phyloP scores from a whole-genome alignment of 1,140 invertebrate species.

The Glossosoma conforme region DNA sequence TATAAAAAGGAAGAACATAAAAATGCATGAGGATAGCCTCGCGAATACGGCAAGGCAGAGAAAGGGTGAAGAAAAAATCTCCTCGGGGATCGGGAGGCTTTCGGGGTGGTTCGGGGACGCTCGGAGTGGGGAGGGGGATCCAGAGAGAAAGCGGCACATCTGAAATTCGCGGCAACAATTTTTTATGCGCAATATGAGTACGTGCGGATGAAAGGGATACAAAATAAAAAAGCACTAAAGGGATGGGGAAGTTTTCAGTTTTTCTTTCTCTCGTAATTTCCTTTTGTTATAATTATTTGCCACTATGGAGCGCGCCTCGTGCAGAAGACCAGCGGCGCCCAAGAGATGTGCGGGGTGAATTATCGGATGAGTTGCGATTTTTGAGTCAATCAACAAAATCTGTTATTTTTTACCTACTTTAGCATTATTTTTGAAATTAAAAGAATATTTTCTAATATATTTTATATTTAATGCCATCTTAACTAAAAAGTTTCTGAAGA shows the following conservation, averaged over 20 bases:
- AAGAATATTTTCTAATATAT: no score
- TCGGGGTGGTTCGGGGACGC: no score
- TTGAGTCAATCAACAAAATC: no score
- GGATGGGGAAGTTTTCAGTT: slow-evolving; percentile 7
- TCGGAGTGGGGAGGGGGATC: slow-evolving; percentile 16
- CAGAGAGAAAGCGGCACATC: slow-evolving; percentile 24
- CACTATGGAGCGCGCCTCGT: slow-evolving; percentile 4
- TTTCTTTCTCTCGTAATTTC: slow-evolving; percentile 23
- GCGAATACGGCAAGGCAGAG: slow-evolving; percentile 39
- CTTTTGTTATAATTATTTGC: slow-evolving; percentile 26
- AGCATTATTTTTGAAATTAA: no score
- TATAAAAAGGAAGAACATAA: slow-evolving; percentile 55
- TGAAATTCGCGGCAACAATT: slow-evolving; percentile 31
- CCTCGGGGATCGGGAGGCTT: slow-evolving; percentile 16
- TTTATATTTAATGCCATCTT: no score
- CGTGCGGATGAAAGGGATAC: slow-evolving; percentile 26
- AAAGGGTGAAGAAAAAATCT: slow-evolving; percentile 44
- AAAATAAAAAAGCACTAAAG: slow-evolving; percentile 16
- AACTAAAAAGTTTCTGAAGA: no score
- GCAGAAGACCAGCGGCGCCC: slow-evolving; percentile 2
- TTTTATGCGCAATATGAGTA: slow-evolving; percentile 30
- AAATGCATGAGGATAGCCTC: slow-evolving; percentile 55
- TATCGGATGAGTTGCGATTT: slow-evolving; percentile 15
- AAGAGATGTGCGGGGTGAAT: slow-evolving; percentile 14
- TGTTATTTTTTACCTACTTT: no score